Evolutionary conservation across 2,888 invertebrate genomes (phyloP).

Genomic region (Hipparchia semele): DNA sequence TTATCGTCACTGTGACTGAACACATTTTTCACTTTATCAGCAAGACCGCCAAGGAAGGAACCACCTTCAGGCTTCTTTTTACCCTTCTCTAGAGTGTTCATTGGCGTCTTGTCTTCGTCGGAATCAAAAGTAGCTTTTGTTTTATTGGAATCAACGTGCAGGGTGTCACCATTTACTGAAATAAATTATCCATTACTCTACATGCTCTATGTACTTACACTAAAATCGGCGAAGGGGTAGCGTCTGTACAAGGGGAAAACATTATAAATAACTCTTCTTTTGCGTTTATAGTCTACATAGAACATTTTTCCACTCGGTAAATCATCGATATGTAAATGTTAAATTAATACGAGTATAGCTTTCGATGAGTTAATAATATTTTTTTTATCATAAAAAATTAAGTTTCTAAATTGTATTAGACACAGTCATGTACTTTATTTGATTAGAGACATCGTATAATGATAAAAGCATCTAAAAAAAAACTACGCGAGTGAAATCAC

Average conservation of each 20-base stretch:
- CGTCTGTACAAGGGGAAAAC: slow-evolving; percentile 35
- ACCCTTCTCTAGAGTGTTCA: slow-evolving; percentile 80
- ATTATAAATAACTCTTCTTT: slow-evolving; percentile 21
- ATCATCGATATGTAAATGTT: background rate
- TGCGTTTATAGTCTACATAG: background rate
- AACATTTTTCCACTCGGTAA: background rate
- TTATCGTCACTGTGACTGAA: slow-evolving; percentile 73
- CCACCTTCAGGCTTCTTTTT: slow-evolving; percentile 73
- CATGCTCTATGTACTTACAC: slow-evolving; percentile 37
- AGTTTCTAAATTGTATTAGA: background rate
- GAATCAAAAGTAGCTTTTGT: slow-evolving; percentile 82
- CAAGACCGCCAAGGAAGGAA: slow-evolving; percentile 71
- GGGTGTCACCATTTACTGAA: slow-evolving; percentile 73
- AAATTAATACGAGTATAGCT: background rate
- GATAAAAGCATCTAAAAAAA: slow-evolving; percentile 13
- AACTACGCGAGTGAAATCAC: slow-evolving; percentile 12
- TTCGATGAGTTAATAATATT: no score
- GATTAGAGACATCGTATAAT: slow-evolving; percentile 5
- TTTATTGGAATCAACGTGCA: slow-evolving; percentile 79
- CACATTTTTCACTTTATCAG: slow-evolving; percentile 70
- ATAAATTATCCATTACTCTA: slow-evolving; percentile 39
- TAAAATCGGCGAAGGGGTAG: slow-evolving; percentile 30
- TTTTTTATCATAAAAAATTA: background rate
- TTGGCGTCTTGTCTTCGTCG: slow-evolving; percentile 80
- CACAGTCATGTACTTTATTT: slow-evolving; percentile 5